Percentiles rank a stretch among this genome's conserved stretches.
These are phyloP conservation scores for Rhinogobio ventralis DNA, from an alignment of 2,797 vertebrate species.

Conservation along the genomic window DNA sequence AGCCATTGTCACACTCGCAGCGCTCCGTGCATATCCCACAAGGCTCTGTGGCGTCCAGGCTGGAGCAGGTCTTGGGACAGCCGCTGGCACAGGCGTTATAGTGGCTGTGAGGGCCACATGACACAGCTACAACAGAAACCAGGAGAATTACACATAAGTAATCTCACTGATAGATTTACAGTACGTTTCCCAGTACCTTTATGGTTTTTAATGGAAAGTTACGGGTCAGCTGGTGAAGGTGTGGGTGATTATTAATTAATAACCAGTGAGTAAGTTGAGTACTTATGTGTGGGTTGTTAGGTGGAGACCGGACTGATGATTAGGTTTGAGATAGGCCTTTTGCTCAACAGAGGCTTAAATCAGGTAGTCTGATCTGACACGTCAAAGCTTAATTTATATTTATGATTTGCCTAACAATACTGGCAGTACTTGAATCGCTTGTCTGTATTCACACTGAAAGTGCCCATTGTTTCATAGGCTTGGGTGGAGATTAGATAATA, in stretches of 20 bases:
- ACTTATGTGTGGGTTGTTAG: background rate
- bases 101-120: conserved; percentile 82
- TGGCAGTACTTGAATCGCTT: background rate
- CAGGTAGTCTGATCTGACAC: background rate
- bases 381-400: background rate
- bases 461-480: background rate
- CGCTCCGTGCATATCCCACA: conserved; percentile 81
- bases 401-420: conserved; percentile 13
- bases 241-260: conserved; percentile 20
- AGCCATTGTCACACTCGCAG: conserved; percentile 83
- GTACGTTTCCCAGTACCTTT: background rate
- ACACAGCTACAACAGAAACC: conserved; percentile 70
- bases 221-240: background rate
- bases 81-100: conserved; percentile 79
- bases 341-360: background rate
- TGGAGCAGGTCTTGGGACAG: conserved; percentile 80
- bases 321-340: background rate
- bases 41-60: conserved; percentile 44
- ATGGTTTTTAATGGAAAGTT: background rate
- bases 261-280: background rate
- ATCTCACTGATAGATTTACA: conserved; percentile 8
- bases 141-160: background rate
- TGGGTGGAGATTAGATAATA: conserved; percentile 16
- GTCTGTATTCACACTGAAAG: background rate
- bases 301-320: conserved; percentile 11